Evolutionary conservation across 2,888 invertebrate species (phyloP), one percentile per base, ranked within the genome.

Genomic region (Caenorhabditis sp.): DNA sequence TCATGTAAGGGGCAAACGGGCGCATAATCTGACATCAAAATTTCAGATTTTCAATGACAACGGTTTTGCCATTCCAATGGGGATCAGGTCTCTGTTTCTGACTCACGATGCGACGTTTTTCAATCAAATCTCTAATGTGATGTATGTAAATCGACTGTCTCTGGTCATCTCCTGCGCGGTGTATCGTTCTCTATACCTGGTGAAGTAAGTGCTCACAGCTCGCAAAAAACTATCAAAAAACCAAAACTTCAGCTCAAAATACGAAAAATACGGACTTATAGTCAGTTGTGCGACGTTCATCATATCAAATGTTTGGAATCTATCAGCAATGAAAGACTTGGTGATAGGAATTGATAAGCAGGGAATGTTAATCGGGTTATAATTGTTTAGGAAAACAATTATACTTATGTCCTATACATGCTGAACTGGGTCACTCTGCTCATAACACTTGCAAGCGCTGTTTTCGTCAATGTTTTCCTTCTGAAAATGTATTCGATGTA

Each of bases 31-130:
- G 2, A 13, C 6, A 4, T 17, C 9, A 9, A 11, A 15, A 56
- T 62, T 70, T 17, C 39, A 71, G 71, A 62, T 71, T 17, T 71
- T 62, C 20, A 48, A 71, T 22, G 39, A 62, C 4, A 32, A 71
- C 7, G 62, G 56, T 0, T 71, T 62, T 15, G 71, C 61, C 0
- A 53, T 71, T 13, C 71, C 71, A 6, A 37, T 4, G 41, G 71
- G 71, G 1, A 5, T 56, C 3, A 30, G 55, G 2, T 53, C 61
- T 0, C 26, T 71, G 15, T 48, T 62, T 17, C n/a, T 62, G 30
- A 55, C 27, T 17, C 53, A 39, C n/a, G 53, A 71, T 30, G 6
- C 22, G 2, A 30, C 22, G 9, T 15, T 61, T 22, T 62, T 62
- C 32, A 62, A 45, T 9, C 62, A 62, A 24, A 56, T 71, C 32